A percentile compares a stretch with the other conserved stretches of the same genome.
phyloP scores from a whole-genome alignment of 2,797 vertebrate genomes.

The Crenichthys baileyi region DNA sequence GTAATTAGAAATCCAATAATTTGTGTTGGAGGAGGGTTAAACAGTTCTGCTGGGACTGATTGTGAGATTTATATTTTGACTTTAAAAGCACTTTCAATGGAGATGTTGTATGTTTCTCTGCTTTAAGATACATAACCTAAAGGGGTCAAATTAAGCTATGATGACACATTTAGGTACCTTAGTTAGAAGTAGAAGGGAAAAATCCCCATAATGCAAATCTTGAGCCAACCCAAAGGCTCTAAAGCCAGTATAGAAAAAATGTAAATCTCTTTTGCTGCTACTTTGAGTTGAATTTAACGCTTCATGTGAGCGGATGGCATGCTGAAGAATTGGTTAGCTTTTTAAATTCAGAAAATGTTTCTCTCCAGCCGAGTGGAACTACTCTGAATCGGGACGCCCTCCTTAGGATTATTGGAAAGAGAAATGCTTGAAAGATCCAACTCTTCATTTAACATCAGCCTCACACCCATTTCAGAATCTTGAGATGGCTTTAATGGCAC shows the following conservation, averaged over 20 bases:
- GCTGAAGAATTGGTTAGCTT: conserved; percentile 71
- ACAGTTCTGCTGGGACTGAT: conserved; percentile 47
- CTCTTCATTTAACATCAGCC: conserved; percentile 62
- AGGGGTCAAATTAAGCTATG: conserved; percentile 70
- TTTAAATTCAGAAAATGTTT: conserved; percentile 81
- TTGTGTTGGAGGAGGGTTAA: conserved; percentile 24
- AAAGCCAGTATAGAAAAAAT: conserved; percentile 72
- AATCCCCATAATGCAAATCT: conserved; percentile 71
- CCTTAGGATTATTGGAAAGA: conserved; percentile 70
- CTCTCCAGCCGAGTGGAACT: conserved; percentile 74
- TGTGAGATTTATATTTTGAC: conserved; percentile 63
- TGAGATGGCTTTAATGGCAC: conserved; percentile 47
- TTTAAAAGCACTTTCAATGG: conserved; percentile 66
- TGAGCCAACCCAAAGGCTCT: conserved; percentile 70
- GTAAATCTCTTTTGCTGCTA: conserved; percentile 75
- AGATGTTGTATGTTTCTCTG: conserved; percentile 56
- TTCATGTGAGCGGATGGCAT: conserved; percentile 71
- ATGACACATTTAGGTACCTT: conserved; percentile 71
- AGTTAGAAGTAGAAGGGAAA: conserved; percentile 42
- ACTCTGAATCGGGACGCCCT: conserved; percentile 65
- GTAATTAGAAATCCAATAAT: conserved; percentile 65
- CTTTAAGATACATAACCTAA: conserved; percentile 68
- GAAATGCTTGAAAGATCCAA: conserved; percentile 68
- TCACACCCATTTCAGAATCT: conserved; percentile 64
- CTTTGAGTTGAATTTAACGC: conserved; percentile 80